Evolutionary conservation across 2,113 vertebrate species (phyloP).

Genomic region (Fulica atra): DNA sequence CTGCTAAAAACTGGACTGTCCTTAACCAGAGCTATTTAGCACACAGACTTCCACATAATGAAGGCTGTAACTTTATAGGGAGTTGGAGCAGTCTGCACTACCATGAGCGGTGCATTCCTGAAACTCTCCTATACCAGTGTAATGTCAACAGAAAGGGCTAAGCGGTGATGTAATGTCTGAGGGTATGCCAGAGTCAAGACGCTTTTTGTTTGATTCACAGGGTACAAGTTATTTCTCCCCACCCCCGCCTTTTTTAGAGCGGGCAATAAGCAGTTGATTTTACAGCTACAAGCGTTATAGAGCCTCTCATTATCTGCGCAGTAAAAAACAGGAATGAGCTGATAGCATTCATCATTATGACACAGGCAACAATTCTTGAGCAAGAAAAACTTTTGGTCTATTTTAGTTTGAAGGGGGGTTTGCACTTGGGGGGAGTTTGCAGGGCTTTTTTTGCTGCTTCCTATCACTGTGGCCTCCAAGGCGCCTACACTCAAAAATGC

Average conservation of each 20-base stretch:
- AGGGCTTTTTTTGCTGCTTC: background rate
- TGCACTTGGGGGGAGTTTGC: background rate
- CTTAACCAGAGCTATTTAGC: background rate
- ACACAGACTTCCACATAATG: background rate
- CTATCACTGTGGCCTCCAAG: background rate
- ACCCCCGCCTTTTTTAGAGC: background rate
- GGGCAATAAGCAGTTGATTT: constrained; percentile 18
- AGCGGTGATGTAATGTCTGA: constrained; percentile 84
- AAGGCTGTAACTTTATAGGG: constrained; percentile 62
- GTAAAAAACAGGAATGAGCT: background rate
- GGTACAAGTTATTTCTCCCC: constrained; percentile 51
- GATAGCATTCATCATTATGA: background rate
- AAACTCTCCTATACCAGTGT: constrained; percentile 68
- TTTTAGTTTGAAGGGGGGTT: background rate
- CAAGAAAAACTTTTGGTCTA: background rate
- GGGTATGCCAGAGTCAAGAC: constrained; percentile 71
- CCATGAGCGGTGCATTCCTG: constrained; percentile 52
- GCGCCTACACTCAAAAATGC: background rate
- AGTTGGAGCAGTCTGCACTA: constrained; percentile 10
- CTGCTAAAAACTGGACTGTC: background rate
- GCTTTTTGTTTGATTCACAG: constrained; percentile 66
- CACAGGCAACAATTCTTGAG: background rate
- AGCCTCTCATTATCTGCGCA: background rate
- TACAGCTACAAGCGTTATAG: background rate
- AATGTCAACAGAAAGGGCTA: constrained; percentile 79